Base-by-base conservation (phyloP, 2,888 invertebrate species). In the Drosophila cognata region DNA sequence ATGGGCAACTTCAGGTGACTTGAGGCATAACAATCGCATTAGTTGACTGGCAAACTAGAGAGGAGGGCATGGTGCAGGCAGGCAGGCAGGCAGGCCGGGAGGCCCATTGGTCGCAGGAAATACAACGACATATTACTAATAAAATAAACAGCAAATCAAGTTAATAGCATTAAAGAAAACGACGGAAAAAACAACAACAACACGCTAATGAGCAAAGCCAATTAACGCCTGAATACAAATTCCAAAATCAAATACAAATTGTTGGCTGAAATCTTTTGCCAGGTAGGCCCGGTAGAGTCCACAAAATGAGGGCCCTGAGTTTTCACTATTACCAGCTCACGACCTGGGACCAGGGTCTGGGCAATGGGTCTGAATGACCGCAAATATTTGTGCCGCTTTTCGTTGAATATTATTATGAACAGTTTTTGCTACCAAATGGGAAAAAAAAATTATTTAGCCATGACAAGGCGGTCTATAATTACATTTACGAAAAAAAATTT, bases 191-290 rank as follows among this genome's bases (percentile, higher is more conserved):
- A 48, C 60, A 69, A 80, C 71, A 38, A 21, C 7, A 38, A 69
- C 81, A 56, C 88, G 88, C 91, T 90, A 85, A 85, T 90, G 88
- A 90, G 89, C 88, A 90, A 90, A 85, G 79, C 85, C 91, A 85
- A 85, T 85, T 85, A 85, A 90, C 91, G 85, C 43, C 71, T 73
- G 85, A 87, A 87, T 84, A 90, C 89, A 84, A 85, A 85, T 89
- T 85, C 76, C 79, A 74, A 85, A 90, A 89, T 74, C 88, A 90
- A 90, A 87, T 68, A 82, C 35, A 65, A 74, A 66, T 62, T 46
- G 53, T 67, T 60, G 56, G 58, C 43, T 50, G 36, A 68, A 70
- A 85, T 71, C 57, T 81, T 68, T 69, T 62, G 70, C 53, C 85
- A 50, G 67, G 63, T 61, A 74, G 69, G 48, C 36, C 57, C 21